A percentile compares a stretch with the other conserved stretches of the same genome.
Evolutionary conservation across 2,797 vertebrate genomes (phyloP).

Genomic region (Cyprinodon diabolis): DNA sequence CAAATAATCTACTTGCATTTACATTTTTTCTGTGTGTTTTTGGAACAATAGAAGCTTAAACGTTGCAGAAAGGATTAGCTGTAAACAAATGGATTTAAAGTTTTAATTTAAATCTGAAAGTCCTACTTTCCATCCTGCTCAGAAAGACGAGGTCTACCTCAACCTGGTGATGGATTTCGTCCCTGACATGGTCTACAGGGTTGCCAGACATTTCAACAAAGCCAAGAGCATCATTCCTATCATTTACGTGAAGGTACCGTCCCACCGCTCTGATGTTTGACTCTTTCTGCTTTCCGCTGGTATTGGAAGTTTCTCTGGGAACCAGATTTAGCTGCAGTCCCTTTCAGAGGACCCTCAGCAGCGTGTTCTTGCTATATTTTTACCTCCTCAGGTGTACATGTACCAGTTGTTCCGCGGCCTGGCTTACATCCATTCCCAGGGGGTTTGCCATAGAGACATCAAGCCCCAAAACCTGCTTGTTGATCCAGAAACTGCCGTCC

Average conservation of each 20-base stretch:
- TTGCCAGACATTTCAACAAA: slow-evolving; percentile 93
- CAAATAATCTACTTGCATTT: too few relatives aligned
- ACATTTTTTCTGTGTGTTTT: too few relatives aligned
- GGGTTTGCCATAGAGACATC: slow-evolving; percentile 92
- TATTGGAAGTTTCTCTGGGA: neutral
- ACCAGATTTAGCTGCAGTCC: neutral
- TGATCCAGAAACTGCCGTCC: slow-evolving; percentile 90
- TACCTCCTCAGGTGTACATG: slow-evolving; percentile 84
- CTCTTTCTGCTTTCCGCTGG: neutral
- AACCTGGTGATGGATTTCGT: slow-evolving; percentile 93
- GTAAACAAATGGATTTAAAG: neutral
- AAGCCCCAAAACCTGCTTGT: slow-evolving; percentile 93
- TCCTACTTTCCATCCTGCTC: slow-evolving; percentile 2
- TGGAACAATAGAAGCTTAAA: neutral
- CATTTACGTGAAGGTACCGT: slow-evolving; percentile 88
- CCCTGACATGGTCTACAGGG: slow-evolving; percentile 92
- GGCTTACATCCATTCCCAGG: slow-evolving; percentile 95
- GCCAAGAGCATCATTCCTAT: slow-evolving; percentile 92
- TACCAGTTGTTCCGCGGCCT: slow-evolving; percentile 92
- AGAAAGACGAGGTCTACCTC: slow-evolving; percentile 94
- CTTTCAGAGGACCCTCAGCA: neutral
- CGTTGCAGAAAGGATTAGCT: slow-evolving; percentile 1
- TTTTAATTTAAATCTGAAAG: neutral
- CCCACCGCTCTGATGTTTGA: neutral
- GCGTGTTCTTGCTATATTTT: neutral